These are phyloP conservation scores for Serinus canaria DNA, from an alignment of 2,113 vertebrate genomes.

Conservation along the genomic window DNA sequence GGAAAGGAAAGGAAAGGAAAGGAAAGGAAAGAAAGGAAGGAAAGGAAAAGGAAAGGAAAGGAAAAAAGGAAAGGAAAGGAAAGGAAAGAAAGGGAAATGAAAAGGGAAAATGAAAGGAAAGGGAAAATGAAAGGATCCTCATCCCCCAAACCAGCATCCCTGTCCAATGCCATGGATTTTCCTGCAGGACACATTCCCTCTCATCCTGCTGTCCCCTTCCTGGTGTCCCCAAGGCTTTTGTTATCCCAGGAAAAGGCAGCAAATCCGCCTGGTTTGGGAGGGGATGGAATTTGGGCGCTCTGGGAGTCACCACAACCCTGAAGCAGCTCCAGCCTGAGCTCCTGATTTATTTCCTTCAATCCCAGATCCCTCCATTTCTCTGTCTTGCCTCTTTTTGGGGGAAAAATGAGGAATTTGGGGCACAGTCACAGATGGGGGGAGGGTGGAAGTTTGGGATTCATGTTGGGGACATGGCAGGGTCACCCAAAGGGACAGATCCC, in stretches of 20 bases:
- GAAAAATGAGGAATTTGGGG: background rate
- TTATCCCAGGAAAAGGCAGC: background rate
- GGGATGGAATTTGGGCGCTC: background rate
- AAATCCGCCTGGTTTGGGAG: background rate
- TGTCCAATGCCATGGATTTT: background rate
- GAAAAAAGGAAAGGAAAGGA: too few species aligned
- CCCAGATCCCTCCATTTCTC: background rate
- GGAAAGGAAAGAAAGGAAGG: too few species aligned
- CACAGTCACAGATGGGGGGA: background rate
- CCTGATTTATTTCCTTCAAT: background rate
- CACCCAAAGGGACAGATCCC: background rate
- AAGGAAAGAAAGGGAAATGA: background rate
- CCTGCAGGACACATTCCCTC: background rate
- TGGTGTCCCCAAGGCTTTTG: background rate
- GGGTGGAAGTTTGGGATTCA: background rate
- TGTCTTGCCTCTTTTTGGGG: too few species aligned
- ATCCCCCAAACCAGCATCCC: fast-evolving
- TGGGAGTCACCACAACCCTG: background rate
- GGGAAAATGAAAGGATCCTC: background rate
- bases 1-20: background rate
- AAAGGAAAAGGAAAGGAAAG: background rate
- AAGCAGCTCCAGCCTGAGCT: background rate
- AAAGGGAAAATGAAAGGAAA: background rate
- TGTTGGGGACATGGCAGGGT: background rate
- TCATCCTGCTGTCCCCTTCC: background rate